Evolutionary conservation across 2,113 vertebrate genomes (phyloP).

Genomic region (Eurystomus gularis): DNA sequence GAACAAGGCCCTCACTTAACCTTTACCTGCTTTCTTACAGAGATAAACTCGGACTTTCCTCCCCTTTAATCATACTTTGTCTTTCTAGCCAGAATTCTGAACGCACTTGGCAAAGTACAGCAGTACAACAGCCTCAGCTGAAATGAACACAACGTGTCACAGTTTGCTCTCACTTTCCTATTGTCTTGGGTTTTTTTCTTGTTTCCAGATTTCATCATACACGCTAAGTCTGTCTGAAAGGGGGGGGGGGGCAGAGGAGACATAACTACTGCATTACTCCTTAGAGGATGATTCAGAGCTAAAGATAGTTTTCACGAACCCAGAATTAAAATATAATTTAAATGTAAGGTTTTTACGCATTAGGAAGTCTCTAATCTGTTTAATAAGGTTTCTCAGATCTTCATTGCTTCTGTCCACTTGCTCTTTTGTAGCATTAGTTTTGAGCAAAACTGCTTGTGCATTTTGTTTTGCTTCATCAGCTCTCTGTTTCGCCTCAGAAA

Average conservation of each 20-base stretch:
- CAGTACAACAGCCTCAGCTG: neutral
- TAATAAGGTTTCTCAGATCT: constrained; percentile 90
- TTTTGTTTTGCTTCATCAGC: constrained; percentile 90
- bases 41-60: neutral
- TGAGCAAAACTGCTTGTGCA: constrained; percentile 86
- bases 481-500: constrained; percentile 88
- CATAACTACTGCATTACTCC: neutral
- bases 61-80: neutral
- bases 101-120: neutral
- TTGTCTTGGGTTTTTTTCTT: neutral
- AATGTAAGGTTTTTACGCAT: constrained; percentile 80
- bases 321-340: neutral
- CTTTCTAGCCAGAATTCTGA: neutral
- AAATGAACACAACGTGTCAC: neutral
- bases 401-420: constrained; percentile 89
- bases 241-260: neutral
- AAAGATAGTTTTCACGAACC: neutral
- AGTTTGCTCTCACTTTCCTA: neutral
- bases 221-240: neutral
- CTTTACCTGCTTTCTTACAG: neutral
- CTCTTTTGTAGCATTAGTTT: constrained; percentile 89
- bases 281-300: neutral
- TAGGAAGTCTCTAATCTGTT: constrained; percentile 92
- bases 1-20: neutral
- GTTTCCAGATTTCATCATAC: neutral